Evolutionary conservation across 1,140 invertebrate genomes (phyloP).

Genomic region (Notospermus geniculatus): DNA sequence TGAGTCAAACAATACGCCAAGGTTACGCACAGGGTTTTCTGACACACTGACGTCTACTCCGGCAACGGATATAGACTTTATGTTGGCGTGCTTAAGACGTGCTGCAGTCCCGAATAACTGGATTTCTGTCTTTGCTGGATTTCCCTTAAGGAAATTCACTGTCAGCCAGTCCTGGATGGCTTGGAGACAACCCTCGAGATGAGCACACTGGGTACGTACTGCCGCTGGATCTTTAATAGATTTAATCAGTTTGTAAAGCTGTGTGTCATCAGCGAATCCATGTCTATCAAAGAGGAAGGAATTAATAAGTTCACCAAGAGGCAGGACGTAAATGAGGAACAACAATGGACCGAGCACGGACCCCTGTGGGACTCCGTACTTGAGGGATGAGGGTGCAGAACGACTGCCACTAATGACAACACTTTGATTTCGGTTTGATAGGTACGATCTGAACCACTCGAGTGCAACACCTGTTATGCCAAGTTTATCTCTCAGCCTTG

Average conservation of each 20-base stretch:
- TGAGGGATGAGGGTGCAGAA: background rate
- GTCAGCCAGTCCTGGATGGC: background rate
- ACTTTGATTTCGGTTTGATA: slow-evolving; percentile 8
- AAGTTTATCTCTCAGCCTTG: slow-evolving; percentile 6
- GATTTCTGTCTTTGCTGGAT: background rate
- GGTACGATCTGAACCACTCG: slow-evolving; percentile 16
- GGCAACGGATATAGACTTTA: background rate
- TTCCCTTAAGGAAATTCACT: background rate
- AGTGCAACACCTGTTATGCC: slow-evolving; percentile 11
- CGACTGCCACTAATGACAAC: slow-evolving; percentile 1
- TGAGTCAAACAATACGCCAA: background rate
- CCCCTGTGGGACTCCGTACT: slow-evolving; percentile 18
- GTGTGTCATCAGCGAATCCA: slow-evolving; percentile 1
- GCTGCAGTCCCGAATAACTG: background rate
- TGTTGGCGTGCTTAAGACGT: background rate
- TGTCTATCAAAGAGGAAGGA: background rate
- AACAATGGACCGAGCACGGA: slow-evolving; percentile 17
- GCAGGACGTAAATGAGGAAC: slow-evolving; percentile 13
- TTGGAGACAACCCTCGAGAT: background rate
- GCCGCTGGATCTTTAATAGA: background rate
- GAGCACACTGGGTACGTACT: background rate
- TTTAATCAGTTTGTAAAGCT: background rate
- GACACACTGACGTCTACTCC: background rate
- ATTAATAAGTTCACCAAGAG: background rate
- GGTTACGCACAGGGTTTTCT: background rate